phyloP scores from a whole-genome alignment of 2,113 vertebrate genomes.

The Chitala chitala region DNA sequence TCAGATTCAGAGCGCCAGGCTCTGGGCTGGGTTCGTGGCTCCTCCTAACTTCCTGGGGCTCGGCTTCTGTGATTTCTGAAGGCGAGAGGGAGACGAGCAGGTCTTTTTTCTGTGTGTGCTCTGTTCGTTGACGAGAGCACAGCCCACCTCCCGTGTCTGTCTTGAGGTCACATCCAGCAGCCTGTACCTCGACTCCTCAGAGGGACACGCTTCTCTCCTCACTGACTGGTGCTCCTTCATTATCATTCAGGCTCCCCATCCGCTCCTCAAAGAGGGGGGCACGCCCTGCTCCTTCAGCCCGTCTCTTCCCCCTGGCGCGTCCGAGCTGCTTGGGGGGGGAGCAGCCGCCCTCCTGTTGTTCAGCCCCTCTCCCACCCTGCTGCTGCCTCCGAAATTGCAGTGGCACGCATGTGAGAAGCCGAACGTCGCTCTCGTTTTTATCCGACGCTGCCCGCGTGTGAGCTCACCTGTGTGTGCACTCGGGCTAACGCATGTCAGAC shows the following conservation, averaged over 20 bases:
- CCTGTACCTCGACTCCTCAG: conserved; percentile 40
- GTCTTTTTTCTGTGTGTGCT: no score
- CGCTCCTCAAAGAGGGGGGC: conserved; percentile 49
- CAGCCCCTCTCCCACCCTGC: conserved; percentile 38
- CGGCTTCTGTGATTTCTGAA: conserved; percentile 22
- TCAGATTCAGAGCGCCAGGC: conserved; percentile 35
- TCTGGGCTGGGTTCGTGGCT: neutral
- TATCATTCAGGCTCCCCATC: conserved; percentile 62
- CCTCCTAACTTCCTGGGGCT: conserved; percentile 16
- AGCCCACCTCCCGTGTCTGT: conserved; percentile 14
- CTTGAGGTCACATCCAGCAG: conserved; percentile 28
- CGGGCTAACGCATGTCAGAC: conserved; percentile 36
- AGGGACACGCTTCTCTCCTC: conserved; percentile 42
- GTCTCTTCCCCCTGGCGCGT: conserved; percentile 51
- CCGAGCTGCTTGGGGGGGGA: conserved; percentile 35
- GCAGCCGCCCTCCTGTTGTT: conserved; percentile 30
- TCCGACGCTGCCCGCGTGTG: conserved; percentile 37
- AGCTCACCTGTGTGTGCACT: conserved; percentile 42
- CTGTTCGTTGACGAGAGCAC: neutral
- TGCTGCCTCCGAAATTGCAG: conserved; percentile 41
- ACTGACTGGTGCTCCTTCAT: conserved; percentile 57
- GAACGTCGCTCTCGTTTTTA: conserved; percentile 34
- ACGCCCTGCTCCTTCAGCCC: conserved; percentile 55
- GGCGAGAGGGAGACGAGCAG: neutral
- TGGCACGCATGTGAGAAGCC: conserved; percentile 24